Evolutionary conservation across 2,797 vertebrate genomes (phyloP).

Genomic region (Pipistrellus nathusii): DNA sequence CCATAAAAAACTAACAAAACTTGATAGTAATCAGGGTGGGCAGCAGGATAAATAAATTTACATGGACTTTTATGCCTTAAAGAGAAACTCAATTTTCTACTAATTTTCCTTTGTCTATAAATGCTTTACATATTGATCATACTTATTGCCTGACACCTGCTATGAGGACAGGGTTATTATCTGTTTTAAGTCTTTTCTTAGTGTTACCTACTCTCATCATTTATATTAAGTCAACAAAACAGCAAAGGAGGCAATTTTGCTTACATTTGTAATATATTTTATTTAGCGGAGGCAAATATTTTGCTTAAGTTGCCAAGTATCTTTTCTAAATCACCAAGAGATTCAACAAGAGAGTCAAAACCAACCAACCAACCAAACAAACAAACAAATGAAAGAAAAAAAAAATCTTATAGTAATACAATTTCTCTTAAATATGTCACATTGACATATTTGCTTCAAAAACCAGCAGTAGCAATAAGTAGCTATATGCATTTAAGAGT

Average conservation of each 20-base stretch:
- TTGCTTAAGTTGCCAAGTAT: background rate
- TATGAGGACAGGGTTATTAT: background rate
- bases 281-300: background rate
- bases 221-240: background rate
- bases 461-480: background rate
- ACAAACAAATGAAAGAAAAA: background rate
- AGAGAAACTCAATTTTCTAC: background rate
- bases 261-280: background rate
- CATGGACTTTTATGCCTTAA: background rate
- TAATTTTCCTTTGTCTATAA: background rate
- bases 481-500: background rate
- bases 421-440: background rate
- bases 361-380: background rate
- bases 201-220: background rate
- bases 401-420: background rate
- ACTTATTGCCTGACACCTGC: background rate
- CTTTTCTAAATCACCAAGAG: background rate
- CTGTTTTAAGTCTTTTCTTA: background rate
- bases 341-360: background rate
- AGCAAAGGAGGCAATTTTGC: background rate
- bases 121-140: background rate
- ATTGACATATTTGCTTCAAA: background rate
- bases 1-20: background rate
- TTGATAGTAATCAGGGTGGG: background rate
- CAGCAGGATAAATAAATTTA: background rate